Base-by-base conservation (phyloP, 2,797 vertebrate genomes). In the Rhinogobio ventralis region DNA sequence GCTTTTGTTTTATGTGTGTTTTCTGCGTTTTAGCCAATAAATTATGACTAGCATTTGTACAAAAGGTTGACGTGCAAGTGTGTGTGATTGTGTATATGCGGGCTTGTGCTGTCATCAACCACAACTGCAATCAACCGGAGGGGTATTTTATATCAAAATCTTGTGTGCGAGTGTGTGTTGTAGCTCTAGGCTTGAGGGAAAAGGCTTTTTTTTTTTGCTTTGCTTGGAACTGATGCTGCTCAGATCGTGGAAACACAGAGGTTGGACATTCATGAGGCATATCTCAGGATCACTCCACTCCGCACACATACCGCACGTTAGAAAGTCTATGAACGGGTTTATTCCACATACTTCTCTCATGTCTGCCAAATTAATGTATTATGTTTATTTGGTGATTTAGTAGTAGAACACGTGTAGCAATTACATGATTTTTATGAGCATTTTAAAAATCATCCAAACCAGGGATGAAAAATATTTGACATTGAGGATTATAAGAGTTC, bases 1-100 rank as follows among this genome's bases (percentile, higher is more conserved):
- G 91, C 92, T 92, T 93, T 92, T 93, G 92, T 91, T 91, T 93
- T 90, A 91, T 90, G 89, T 91, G 93, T 92, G 91, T 90, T 73
- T 85, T 89, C 86, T 87, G 83, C 64, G 15, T 78, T 80, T 76
- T 23, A 67, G 23, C 68, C 33, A 33, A 77, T 77, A 66, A 68
- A 85, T 80, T 86, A 45, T 45, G 79, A 86, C 85, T 64, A 79
- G 57, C 57, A 46, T 87, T 82, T 79, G 49, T 83, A 30, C 25
- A 64, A 83, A 75, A 45, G 46, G 76, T 81, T 30, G 78, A 45
- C 49, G 19, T 79, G 46, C 23, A 84, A 67, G 69, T 85, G 45
- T 53, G n/a, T 36, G 51, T 69, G 25, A 28, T 62, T 62, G 25
- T 28, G 25, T 62, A 62, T 64, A 39, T 49, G 72, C 19, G 1